These are phyloP conservation scores for Lordiphosa clarofinis DNA, from an alignment of 1,140 invertebrate genomes.

Conservation along the genomic window DNA sequence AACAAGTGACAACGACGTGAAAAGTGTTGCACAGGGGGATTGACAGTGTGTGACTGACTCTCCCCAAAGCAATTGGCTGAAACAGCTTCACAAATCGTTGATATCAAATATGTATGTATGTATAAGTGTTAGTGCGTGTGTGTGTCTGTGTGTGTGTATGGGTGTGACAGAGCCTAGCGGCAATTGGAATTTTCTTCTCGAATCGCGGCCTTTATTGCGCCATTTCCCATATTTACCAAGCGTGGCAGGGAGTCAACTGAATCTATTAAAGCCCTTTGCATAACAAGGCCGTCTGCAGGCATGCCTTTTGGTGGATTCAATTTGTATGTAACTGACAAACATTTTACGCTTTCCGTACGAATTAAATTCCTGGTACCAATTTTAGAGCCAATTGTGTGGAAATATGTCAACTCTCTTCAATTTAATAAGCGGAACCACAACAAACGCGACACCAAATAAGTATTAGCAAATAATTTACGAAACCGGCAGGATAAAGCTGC, in stretches of 20 bases:
- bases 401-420: constrained; percentile 45
- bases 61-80: constrained; percentile 56
- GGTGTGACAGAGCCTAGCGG: constrained; percentile 38
- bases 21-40: constrained; percentile 31
- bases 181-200: constrained; percentile 33
- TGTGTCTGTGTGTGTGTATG: constrained; percentile 17
- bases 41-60: constrained; percentile 15
- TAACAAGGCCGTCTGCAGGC: background rate
- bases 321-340: constrained; percentile 54
- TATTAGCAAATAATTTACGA: constrained; percentile 31
- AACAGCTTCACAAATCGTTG: constrained; percentile 52
- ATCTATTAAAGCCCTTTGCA: constrained; percentile 16
- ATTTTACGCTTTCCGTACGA: constrained; percentile 28
- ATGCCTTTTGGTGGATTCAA: constrained; percentile 46
- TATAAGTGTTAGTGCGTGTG: constrained; percentile 16
- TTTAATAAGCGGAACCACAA: constrained; percentile 33
- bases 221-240: constrained; percentile 51
- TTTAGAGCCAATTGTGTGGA: constrained; percentile 60
- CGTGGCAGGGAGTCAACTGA: constrained; percentile 30
- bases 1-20: constrained; percentile 70
- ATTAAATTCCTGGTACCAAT: constrained; percentile 59
- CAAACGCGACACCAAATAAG: constrained; percentile 16
- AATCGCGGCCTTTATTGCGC: constrained; percentile 35
- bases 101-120: constrained; percentile 47
- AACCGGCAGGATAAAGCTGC: constrained; percentile 40